phyloP scores from a whole-genome alignment of 2,797 vertebrate species.

The Premnoplex brunnescens region DNA sequence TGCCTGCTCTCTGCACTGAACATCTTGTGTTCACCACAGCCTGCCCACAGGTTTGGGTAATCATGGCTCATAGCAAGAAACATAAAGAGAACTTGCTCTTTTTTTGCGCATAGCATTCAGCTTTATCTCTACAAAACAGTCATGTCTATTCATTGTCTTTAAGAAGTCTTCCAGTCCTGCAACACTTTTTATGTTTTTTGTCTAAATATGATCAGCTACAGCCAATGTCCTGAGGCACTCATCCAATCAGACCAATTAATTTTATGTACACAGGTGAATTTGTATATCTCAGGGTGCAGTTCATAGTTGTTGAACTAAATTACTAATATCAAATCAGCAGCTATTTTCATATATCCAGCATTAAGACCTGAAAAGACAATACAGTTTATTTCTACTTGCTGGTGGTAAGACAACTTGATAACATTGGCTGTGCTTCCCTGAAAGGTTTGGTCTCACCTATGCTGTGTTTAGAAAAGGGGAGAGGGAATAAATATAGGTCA shows the following conservation, averaged over 20 bases:
- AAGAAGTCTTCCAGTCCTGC: background rate
- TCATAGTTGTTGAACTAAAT: background rate
- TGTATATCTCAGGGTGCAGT: background rate
- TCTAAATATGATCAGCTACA: background rate
- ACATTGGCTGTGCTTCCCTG: background rate
- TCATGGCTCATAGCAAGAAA: background rate
- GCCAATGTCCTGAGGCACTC: background rate
- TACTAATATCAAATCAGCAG: background rate
- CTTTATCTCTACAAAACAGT: slow-evolving; percentile 1
- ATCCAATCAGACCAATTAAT: background rate
- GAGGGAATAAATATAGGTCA: background rate
- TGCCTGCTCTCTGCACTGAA: background rate
- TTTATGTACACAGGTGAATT: background rate
- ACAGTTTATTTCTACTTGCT: background rate
- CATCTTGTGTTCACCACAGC: background rate
- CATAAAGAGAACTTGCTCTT: background rate
- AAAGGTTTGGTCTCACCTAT: background rate
- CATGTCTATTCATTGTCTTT: background rate
- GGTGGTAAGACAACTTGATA: background rate
- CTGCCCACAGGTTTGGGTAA: background rate
- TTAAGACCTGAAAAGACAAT: background rate
- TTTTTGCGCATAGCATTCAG: background rate
- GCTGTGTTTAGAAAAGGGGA: background rate
- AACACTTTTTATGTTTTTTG: background rate
- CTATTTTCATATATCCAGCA: background rate